Base-by-base conservation (phyloP, 1,140 invertebrate genomes). In the Drosophila bocki region DNA sequence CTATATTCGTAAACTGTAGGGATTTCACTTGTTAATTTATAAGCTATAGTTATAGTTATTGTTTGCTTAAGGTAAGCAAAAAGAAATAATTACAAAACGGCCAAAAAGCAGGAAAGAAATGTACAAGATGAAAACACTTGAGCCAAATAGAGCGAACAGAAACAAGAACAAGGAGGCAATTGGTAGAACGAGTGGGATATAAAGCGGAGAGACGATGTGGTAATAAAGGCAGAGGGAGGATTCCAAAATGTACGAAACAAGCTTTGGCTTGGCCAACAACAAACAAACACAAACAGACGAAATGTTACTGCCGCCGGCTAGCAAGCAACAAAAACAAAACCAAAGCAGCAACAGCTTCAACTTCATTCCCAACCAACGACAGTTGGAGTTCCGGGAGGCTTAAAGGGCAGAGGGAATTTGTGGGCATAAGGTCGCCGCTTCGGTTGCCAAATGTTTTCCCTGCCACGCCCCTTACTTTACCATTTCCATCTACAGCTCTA, bases 401-500 rank as follows among this genome's bases (percentile, higher is more conserved):
- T 39, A 35, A 45, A 60, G 54, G 32, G 56, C 48, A 47, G 57
- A 74, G 58, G 39, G 42, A 77, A 54, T 77, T 77, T 68, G 41
- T 51, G 42, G 62, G 72, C 74, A 59, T 77, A 77, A 54, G 74
- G 74, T 77, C 62, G 62, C 54, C 41, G 62, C 35, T 67, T 77
- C 58, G 61, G 54, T 68, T 77, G 75, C 74, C 72, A 77, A 77
- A 77, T 77, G 61, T 77, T 68, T 77, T 39, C 53, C 53, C 54
- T 58, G 44, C 45, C 29, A 35, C 29, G 67, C 70, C 48, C 7
- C 41, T 42, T 42, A 53, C 39, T 29, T 56, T 33, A 29, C 64
- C 33, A 39, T 58, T 47, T 39, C 33, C 58, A 61, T 41, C 22
- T 26, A 22, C 12, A 54, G 51, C 50, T 53, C 50, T 17, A 53